Evolutionary conservation across 1,140 invertebrate genomes (phyloP).

Genomic region (Drosophila orena): DNA sequence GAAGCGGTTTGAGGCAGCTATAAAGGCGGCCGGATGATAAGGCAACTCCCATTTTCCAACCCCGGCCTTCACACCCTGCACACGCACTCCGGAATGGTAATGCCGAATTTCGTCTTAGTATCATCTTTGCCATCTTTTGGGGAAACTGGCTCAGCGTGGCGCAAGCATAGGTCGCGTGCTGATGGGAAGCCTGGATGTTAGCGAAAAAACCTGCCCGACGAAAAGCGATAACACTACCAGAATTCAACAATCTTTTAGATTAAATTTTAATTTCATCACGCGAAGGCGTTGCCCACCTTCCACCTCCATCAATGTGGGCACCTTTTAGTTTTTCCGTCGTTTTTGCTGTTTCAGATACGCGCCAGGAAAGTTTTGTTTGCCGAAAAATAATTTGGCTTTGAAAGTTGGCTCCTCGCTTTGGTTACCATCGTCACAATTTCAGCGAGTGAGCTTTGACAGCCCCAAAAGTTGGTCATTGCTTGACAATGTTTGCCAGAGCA

Average conservation of each 20-base stretch:
- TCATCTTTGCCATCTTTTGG: constrained; percentile 18
- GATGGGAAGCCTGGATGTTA: constrained; percentile 35
- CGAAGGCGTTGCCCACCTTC: no score
- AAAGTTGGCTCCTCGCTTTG: constrained; percentile 36
- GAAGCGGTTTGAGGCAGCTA: constrained; percentile 11
- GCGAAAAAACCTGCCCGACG: constrained; percentile 1
- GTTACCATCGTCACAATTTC: constrained; percentile 24
- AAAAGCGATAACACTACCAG: background rate
- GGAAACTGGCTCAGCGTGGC: constrained; percentile 51
- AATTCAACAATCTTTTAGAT: background rate
- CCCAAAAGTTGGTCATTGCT: constrained; percentile 20
- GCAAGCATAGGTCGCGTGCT: no score
- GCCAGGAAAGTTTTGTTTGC: constrained; percentile 43
- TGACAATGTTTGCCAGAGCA: constrained; percentile 27
- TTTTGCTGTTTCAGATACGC: constrained; percentile 20
- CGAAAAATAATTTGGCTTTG: constrained; percentile 44
- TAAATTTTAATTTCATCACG: constrained; percentile 28
- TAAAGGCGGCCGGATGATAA: constrained; percentile 25
- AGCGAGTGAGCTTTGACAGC: constrained; percentile 29
- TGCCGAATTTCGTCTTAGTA: no score
- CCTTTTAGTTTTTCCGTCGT: constrained; percentile 2
- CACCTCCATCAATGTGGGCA: no score
- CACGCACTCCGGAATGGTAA: constrained; percentile 16
- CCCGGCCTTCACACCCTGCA: background rate
- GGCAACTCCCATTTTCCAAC: background rate